phyloP scores from a whole-genome alignment of 1,140 invertebrate species.

The Phocides pigmalion region DNA sequence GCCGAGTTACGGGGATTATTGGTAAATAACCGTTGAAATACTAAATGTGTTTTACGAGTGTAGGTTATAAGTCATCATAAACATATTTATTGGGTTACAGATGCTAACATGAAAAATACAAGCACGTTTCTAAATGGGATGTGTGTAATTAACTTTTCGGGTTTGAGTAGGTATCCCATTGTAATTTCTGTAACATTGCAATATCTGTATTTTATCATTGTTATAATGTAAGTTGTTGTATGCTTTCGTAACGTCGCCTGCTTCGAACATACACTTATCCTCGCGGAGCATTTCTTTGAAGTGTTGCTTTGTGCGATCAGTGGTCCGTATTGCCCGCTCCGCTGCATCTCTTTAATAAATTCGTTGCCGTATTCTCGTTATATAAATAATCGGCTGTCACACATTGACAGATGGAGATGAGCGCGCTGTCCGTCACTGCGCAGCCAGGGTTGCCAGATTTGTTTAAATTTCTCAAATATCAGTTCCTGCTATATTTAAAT shows the following conservation, averaged over 20 bases:
- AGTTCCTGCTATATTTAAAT: too few relatives aligned
- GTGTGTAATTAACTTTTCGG: too few relatives aligned
- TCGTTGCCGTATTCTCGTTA: slow-evolving; percentile 9
- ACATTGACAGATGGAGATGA: slow-evolving; percentile 13
- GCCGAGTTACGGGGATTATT: slow-evolving; percentile 14
- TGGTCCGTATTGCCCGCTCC: slow-evolving; percentile 4
- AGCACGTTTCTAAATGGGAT: neutral
- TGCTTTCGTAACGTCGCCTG: too few relatives aligned
- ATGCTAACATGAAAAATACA: neutral
- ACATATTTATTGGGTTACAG: neutral
- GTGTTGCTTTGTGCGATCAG: slow-evolving; percentile 20
- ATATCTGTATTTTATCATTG: too few relatives aligned
- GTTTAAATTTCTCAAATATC: neutral
- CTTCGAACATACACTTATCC: too few relatives aligned
- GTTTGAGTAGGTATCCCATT: too few relatives aligned
- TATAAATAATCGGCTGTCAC: slow-evolving; percentile 15
- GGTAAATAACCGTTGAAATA: slow-evolving; percentile 22
- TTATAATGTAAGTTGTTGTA: too few relatives aligned
- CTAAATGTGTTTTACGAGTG: slow-evolving; percentile 4
- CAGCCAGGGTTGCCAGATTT: neutral
- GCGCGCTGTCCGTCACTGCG: neutral
- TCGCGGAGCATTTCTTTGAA: slow-evolving; percentile 1
- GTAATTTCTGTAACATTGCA: too few relatives aligned
- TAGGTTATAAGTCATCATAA: neutral
- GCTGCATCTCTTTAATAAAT: slow-evolving; percentile 15